Base-by-base conservation (phyloP, 2,888 invertebrate species). In the Pyrocoelia pectoralis region DNA sequence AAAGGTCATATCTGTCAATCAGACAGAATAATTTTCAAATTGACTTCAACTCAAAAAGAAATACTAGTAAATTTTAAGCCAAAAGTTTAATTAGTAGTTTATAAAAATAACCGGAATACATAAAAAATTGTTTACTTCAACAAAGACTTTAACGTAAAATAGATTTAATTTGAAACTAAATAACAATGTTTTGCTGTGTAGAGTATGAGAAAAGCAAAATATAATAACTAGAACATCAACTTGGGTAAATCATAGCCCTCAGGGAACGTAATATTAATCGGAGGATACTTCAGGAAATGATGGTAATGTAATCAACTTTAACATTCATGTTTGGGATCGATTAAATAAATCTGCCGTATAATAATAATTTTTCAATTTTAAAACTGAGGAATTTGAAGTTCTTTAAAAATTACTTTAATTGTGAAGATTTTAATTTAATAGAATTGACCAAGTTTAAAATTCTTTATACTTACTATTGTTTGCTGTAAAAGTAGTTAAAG, bases 241-340 rank as follows among this genome's bases (percentile, higher is more conserved):
- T 71, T 67, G 67, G 71, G 67, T 69, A 71, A 70, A 72, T 71
- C 70, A 69, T 69, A 66, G 74, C 71, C 71, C 69, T 69, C 64
- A 64, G 70, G 71, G 70, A 71, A 69, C 68, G 70, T 14, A 43
- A 68, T 70, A 73, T 72, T 72, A 73, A 73, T 72, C 71, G 71
- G 70, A 71, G 70, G 67, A 66, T 63, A 70, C 71, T 68, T 68
- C 66, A 65, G 71, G 70, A 68, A 64, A 67, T 65, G 70, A 68
- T 70, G 70, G 70, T 73, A 72, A 73, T 71, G 69, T 71, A 76
- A 75, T 76, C 69, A 62, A 59, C 65, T 65, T 68, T 68, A 70
- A 65, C 69, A 69, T 68, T 72, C 71, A 73, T 71, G 70, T 61
- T 68, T 67, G 68, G 68, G 72, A 72, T 73, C 68, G 69, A 72